phyloP scores from a whole-genome alignment of 2,888 invertebrate genomes.

The Hipparchia semele region DNA sequence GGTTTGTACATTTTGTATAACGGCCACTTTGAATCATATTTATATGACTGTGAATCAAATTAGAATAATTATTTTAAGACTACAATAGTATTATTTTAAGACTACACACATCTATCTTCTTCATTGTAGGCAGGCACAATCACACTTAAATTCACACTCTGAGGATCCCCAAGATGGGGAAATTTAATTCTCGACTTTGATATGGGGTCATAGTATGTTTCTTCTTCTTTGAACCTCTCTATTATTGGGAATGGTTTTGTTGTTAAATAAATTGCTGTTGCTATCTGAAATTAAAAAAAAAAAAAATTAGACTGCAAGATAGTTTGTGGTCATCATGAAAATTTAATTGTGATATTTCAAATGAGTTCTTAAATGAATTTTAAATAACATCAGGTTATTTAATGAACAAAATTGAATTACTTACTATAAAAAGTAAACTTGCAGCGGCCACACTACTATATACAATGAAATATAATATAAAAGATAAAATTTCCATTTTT shows the following conservation, averaged over 20 bases:
- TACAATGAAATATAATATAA: constrained; percentile 47
- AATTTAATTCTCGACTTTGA: constrained; percentile 79
- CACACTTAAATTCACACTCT: constrained; percentile 91
- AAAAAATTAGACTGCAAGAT: background rate
- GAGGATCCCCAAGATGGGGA: constrained; percentile 88
- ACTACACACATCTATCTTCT: constrained; percentile 90
- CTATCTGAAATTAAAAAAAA: constrained; percentile 75
- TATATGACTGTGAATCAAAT: no score
- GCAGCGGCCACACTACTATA: constrained; percentile 48
- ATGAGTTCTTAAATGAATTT: background rate
- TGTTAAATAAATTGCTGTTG: constrained; percentile 82
- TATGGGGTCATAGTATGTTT: constrained; percentile 86
- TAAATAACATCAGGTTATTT: background rate
- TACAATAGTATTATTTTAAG: background rate
- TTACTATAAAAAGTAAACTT: constrained; percentile 52
- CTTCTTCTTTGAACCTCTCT: constrained; percentile 88
- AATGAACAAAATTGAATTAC: constrained; percentile 38
- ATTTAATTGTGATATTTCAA: background rate
- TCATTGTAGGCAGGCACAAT: constrained; percentile 99
- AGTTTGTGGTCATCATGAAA: no score
- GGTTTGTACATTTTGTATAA: no score
- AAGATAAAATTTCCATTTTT: constrained; percentile 49
- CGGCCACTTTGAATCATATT: no score
- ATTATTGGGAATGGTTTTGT: constrained; percentile 87
- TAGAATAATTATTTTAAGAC: no score